A percentile compares a stretch with the other conserved stretches of the same genome.
Evolutionary conservation across 1,140 invertebrate genomes (phyloP).

Genomic region (Geopemphigus sp.): DNA sequence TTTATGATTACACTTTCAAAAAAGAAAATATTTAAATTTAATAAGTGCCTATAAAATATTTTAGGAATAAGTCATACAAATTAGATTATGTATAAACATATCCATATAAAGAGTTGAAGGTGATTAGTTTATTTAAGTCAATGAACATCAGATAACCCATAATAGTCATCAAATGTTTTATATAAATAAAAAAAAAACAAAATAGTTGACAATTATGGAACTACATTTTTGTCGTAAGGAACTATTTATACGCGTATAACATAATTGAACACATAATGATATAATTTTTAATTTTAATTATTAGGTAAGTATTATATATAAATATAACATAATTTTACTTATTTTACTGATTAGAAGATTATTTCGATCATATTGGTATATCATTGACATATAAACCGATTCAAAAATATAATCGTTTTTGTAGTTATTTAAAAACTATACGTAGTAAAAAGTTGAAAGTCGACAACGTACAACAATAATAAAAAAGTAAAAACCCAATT

Average conservation of each 20-base stretch:
- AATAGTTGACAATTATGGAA: background rate
- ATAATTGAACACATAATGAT: too few species aligned
- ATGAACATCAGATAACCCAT: background rate
- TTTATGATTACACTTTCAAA: too few species aligned
- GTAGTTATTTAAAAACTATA: too few species aligned
- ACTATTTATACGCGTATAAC: background rate
- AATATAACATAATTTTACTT: background rate
- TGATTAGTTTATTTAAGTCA: background rate
- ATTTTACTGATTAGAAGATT: background rate
- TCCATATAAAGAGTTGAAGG: background rate
- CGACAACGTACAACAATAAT: too few species aligned
- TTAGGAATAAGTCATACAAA: background rate
- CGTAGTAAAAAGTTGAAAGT: too few species aligned
- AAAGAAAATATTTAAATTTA: background rate
- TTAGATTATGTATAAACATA: background rate
- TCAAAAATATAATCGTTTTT: too few species aligned
- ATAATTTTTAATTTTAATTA: too few species aligned
- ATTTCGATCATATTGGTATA: background rate
- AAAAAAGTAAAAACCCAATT: too few species aligned
- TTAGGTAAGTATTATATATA: too few species aligned
- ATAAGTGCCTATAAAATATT: background rate
- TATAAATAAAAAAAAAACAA: background rate
- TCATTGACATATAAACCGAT: too few species aligned
- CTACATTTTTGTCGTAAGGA: background rate
- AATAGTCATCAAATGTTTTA: background rate